Evolutionary conservation across 1,140 invertebrate species (phyloP).

Genomic region (Schlechtendalia chinensis): DNA sequence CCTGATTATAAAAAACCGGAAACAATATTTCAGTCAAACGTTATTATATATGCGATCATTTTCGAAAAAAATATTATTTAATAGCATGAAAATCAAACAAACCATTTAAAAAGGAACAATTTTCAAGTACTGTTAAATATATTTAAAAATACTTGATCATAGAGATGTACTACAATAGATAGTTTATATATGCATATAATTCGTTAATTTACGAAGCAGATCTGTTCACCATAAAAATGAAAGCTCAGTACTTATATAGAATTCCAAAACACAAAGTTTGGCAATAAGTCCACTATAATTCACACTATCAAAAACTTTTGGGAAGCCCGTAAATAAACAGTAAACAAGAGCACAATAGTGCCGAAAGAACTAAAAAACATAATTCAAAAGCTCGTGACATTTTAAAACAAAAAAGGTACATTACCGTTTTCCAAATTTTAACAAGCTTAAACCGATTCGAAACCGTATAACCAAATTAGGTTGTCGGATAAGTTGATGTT

Average conservation of each 20-base stretch:
- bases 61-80: too few species aligned
- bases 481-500: too few species aligned
- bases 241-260: too few species aligned
- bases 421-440: neutral
- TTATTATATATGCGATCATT: too few species aligned
- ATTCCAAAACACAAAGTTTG: neutral
- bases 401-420: neutral
- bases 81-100: too few species aligned
- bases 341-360: neutral
- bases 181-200: neutral
- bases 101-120: too few species aligned
- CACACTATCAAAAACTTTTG: conserved; percentile 38
- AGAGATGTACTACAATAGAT: too few species aligned
- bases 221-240: neutral
- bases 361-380: conserved; percentile 30
- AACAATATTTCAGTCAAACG: too few species aligned
- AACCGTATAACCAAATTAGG: neutral
- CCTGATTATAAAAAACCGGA: too few species aligned
- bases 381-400: conserved; percentile 23
- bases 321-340: conserved; percentile 15
- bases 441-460: neutral
- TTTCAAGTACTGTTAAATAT: too few species aligned
- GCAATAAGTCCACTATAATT: conserved; percentile 37
- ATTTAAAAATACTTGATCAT: too few species aligned
- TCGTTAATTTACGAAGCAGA: neutral